phyloP scores from a whole-genome alignment of 2,113 vertebrate species.

The Cettia cetti region DNA sequence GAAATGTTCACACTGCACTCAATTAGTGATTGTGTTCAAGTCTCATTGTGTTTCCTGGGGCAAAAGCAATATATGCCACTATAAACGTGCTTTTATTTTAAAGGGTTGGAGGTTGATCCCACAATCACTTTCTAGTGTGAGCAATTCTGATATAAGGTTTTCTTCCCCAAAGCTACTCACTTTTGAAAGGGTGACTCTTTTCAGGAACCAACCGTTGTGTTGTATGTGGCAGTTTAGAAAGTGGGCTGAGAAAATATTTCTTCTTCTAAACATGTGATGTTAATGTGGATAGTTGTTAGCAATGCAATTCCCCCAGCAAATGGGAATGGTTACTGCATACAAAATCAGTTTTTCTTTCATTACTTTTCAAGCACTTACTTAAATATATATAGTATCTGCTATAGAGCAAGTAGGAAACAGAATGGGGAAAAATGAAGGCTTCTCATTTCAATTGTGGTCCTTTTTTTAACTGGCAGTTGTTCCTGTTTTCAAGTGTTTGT shows the following conservation, averaged over 20 bases:
- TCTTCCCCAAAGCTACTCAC: background rate
- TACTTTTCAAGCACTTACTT: conserved; percentile 58
- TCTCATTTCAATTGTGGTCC: conserved; percentile 19
- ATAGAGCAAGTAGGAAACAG: conserved; percentile 33
- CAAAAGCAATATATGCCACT: background rate
- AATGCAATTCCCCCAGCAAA: conserved; percentile 18
- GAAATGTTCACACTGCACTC: background rate
- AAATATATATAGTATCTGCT: background rate
- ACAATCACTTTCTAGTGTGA: background rate
- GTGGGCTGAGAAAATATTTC: conserved; percentile 24
- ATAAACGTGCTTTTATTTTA: conserved; percentile 20
- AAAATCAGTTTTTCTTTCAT: conserved; percentile 61
- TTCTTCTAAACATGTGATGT: background rate
- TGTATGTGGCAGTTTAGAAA: conserved; percentile 1
- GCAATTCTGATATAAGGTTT: background rate
- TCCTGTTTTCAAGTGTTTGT: conserved; percentile 80
- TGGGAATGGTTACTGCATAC: conserved; percentile 9
- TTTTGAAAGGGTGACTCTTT: background rate
- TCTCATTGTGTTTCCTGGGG: background rate
- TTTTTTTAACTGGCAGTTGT: conserved; percentile 64
- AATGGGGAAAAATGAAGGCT: conserved; percentile 33
- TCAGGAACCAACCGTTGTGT: background rate
- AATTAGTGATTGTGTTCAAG: conserved; percentile 13
- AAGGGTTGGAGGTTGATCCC: background rate
- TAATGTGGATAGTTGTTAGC: conserved; percentile 26